Conservation (phyloP, 2,113 vertebrate genomes). For the Istiophorus platypterus region DNA sequence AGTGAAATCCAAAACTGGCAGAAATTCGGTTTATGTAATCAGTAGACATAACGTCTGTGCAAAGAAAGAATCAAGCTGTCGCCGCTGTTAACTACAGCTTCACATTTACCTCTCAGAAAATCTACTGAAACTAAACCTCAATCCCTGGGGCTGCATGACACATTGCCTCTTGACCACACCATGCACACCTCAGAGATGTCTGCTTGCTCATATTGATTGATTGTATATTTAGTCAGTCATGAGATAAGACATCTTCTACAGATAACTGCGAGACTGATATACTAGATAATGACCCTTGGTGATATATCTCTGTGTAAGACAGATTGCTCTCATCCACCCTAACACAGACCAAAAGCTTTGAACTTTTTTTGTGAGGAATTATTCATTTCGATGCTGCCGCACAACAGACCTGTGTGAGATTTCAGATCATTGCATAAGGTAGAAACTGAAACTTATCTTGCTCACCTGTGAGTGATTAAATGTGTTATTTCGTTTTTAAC, state of each 20-base stretch:
- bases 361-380: constrained; percentile 26
- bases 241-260: constrained; percentile 32
- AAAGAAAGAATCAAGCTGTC: constrained; percentile 43
- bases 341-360: constrained; percentile 27
- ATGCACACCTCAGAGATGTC: constrained; percentile 21
- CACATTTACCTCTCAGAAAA: constrained; percentile 20
- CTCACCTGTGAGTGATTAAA: constrained; percentile 42
- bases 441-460: constrained; percentile 19
- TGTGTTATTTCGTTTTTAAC: constrained; percentile 31
- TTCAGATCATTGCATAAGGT: constrained; percentile 62
- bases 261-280: constrained; percentile 30
- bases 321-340: constrained; percentile 24
- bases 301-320: constrained; percentile 29
- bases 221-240: constrained; percentile 39
- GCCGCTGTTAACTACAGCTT: constrained; percentile 44
- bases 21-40: constrained; percentile 43
- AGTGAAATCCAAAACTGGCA: constrained; percentile 56
- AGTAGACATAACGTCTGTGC: constrained; percentile 44
- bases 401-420: constrained; percentile 44
- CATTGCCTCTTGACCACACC: constrained; percentile 36
- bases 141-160: constrained; percentile 24
- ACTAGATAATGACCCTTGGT: constrained; percentile 41
- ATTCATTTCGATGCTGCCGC: constrained; percentile 20
- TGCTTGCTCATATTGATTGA: constrained; percentile 44
- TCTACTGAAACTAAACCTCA: constrained; percentile 41